Percentiles rank a stretch among this genome's conserved stretches.
Evolutionary conservation across 1,140 invertebrate genomes (phyloP).

Genomic region (Pseudomyrmex cubaensis): DNA sequence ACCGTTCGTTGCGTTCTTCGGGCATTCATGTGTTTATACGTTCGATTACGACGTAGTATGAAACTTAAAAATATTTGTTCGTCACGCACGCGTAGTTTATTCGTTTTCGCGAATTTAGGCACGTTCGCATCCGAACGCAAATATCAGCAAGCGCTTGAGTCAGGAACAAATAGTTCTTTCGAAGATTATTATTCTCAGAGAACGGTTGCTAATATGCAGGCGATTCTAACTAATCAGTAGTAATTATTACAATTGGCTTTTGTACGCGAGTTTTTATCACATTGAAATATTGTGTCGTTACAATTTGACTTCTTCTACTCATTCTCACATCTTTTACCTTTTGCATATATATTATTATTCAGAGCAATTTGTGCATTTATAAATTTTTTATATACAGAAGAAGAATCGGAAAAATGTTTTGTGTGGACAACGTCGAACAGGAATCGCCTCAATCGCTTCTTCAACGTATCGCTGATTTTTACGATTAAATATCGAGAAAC

Average conservation of each 20-base stretch:
- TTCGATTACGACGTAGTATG: background rate
- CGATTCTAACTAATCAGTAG: background rate
- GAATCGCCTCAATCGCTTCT: conserved; percentile 67
- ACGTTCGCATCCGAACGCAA: conserved; percentile 39
- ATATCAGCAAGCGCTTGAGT: conserved; percentile 18
- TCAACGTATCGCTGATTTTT: conserved; percentile 54
- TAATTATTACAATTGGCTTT: background rate
- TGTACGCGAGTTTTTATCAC: background rate
- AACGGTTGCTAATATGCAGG: background rate
- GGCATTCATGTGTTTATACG: conserved; percentile 15
- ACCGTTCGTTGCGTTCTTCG: conserved; percentile 1
- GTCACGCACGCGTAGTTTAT: conserved; percentile 43
- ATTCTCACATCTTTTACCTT: background rate
- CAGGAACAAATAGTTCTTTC: conserved; percentile 9
- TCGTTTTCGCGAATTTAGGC: conserved; percentile 39
- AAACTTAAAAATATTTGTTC: conserved; percentile 42
- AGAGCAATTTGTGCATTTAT: no score
- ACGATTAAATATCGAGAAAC: conserved; percentile 73
- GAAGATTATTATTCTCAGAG: background rate
- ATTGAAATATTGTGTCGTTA: background rate
- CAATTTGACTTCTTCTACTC: background rate
- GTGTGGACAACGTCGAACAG: conserved; percentile 29
- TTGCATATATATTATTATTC: background rate
- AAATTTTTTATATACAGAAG: no score
- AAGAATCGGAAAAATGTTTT: no score